Evolutionary conservation across 2,113 vertebrate genomes (phyloP), one percentile per base, ranked within the genome.

Genomic region (Alexandromys fortis): DNA sequence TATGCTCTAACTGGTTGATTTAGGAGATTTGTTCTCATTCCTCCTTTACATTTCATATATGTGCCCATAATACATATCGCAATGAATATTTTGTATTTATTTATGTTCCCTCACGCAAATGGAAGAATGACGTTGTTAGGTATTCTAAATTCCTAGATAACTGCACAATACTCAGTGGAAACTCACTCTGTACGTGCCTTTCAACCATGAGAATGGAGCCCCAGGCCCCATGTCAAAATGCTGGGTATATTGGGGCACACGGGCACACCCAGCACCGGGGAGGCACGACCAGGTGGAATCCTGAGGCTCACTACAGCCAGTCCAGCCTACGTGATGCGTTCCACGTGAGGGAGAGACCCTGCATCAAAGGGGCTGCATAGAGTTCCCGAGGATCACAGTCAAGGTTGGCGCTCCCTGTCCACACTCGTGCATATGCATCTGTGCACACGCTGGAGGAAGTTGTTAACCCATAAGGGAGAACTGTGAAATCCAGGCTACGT

Each of bases 41-140:
- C 79, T 24, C 52, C 22, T 49, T 22, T 63, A 52, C 10, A 11
- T 47, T 75, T 61, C 55, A 47, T 30, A 6, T n/a, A 65, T 75
- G 26, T 90, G 42, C 9, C 38, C 35, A 55, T 10, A 92, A 85
- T 77, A 35, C 14, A 45, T 72, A 61, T 61, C 68, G 47, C 52
- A 92, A 94, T 70, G 35, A 89, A 89, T 33, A 61, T 26, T 82
- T 58, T 61, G 6, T 38, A 38, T 81, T 55, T 61, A 38, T 81
- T 52, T 58, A 81, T 26, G 35, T 58, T 12, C n/a, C 33, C 45
- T 95, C 35, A 68, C 24, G 73, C 35, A 58, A 86, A 61, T 35
- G n/a, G 5, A 24, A 49, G 67, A 75, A 75, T 93, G 1, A 75
- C 38, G 3, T 68, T 5, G 24, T 90, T 82, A 77, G 52, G 35